These are phyloP conservation scores for Megalops cyprinoides DNA, from an alignment of 2,797 vertebrate species.

Conservation along the genomic window DNA sequence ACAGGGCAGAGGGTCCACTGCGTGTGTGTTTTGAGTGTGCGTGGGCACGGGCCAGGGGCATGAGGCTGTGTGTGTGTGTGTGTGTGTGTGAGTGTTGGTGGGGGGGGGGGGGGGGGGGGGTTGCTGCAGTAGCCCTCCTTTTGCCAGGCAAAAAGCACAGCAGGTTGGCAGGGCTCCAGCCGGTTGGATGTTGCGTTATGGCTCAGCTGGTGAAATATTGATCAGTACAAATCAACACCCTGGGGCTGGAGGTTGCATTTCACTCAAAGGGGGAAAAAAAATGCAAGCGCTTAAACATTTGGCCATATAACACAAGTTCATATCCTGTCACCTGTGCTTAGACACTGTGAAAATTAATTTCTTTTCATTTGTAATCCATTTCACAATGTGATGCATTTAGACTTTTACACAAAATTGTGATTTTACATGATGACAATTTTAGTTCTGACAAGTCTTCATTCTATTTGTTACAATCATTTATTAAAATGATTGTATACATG, in stretches of 20 bases:
- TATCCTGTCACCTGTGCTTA: no score
- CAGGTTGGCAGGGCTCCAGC: background rate
- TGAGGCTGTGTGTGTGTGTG: background rate
- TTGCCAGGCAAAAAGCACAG: background rate
- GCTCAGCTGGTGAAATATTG: slow-evolving; percentile 22
- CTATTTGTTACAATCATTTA: background rate
- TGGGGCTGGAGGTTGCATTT: background rate
- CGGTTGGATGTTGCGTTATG: background rate
- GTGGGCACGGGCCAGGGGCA: no score
- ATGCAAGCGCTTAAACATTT: background rate
- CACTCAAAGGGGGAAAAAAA: background rate
- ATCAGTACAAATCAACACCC: slow-evolving; percentile 15
- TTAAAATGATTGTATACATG: background rate
- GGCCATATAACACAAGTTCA: background rate
- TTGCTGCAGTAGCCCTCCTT: background rate
- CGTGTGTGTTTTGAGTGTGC: background rate
- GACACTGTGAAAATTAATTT: background rate
- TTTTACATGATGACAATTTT: background rate
- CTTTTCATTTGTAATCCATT: background rate
- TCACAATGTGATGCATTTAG: no score
- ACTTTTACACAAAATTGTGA: background rate
- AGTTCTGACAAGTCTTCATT: background rate
- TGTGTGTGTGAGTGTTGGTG: background rate
- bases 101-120: background rate
- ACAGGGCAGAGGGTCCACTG: background rate